Base-by-base conservation (phyloP, 2,888 invertebrate genomes). In the Oxytorus armatus region DNA sequence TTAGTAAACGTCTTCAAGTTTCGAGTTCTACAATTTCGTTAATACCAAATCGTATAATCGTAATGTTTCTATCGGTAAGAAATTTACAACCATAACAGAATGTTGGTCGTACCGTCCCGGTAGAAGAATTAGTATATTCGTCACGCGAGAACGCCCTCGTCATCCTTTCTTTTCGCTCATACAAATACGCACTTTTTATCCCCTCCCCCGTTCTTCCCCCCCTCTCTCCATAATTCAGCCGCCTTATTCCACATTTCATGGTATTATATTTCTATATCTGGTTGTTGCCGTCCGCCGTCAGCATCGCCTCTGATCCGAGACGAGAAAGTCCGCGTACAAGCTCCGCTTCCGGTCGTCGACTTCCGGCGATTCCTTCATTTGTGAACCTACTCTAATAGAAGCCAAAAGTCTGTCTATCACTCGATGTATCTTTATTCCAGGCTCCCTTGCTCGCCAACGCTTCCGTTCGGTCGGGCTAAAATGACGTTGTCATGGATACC, bases 401-500 rank as follows among this genome's bases (percentile, higher is more conserved):
- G 36, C 29, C 16, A 39, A 23, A 47, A 49, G 39, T 29, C 23
- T 42, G 55, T 36, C 14, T 68, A 14, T n/a, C 8, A 3, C 36
- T 1, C 47, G 47, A 55, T 49, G 33, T 57, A 63, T 70, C 70
- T 65, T 33, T 51, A 36, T 73, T 18, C 59, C 70, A 66, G 68
- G 61, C 72, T 70, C 69, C 61, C 61, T 80, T 81, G 79, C 77
- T 85, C 84, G 84, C 85, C 53, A 29, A 18, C 11, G 59, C 51
- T 75, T 70, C 42, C 69, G 69, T 42, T 68, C 81, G 83, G 84
- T 82, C 85, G 84, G 86, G 86, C 87, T 85, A 77, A 84, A 86
- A 87, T 82, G 85, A 84, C 70, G 90, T 90, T 82, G 86, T 83
- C 89, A 89, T 89, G 90, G 89, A 75, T 82, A 90, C 88, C 33